These are phyloP conservation scores for Gallinago undulata DNA, from an alignment of 2,113 vertebrate species.

Conservation along the genomic window DNA sequence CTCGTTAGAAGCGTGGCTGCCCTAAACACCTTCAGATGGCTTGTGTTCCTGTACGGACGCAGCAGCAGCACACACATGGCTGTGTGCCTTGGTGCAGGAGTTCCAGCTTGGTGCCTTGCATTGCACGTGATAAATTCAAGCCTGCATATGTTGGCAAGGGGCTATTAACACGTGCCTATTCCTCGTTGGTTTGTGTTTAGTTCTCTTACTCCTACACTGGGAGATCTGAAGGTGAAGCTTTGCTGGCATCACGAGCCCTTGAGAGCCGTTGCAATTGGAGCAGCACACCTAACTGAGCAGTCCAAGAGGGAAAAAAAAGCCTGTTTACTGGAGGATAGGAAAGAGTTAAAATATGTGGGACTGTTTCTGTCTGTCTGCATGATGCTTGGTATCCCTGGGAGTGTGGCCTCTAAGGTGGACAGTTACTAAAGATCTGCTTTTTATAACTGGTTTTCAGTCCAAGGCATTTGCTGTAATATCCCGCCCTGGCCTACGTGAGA, in stretches of 20 bases:
- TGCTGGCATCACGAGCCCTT: neutral
- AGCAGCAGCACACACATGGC: neutral
- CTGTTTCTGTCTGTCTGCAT: neutral
- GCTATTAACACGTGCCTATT: neutral
- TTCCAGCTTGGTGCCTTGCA: neutral
- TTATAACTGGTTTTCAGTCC: neutral
- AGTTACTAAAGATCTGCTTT: neutral
- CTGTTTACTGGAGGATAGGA: neutral
- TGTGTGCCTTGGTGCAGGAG: neutral
- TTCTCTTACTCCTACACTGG: neutral
- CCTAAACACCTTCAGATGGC: neutral
- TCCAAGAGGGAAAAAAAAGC: neutral
- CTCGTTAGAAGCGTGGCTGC: neutral
- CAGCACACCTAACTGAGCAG: neutral
- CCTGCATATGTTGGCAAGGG: neutral
- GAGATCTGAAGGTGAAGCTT: neutral
- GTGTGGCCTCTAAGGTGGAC: neutral
- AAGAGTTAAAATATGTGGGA: neutral
- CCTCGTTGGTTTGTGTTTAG: neutral
- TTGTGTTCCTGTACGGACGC: neutral
- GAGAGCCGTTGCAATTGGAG: neutral
- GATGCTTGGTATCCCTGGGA: neutral
- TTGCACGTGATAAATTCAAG: neutral
- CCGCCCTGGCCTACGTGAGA: neutral
- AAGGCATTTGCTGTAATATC: neutral